These are phyloP conservation scores for Grallaria varia DNA, from an alignment of 2,113 vertebrate species.

Conservation along the genomic window DNA sequence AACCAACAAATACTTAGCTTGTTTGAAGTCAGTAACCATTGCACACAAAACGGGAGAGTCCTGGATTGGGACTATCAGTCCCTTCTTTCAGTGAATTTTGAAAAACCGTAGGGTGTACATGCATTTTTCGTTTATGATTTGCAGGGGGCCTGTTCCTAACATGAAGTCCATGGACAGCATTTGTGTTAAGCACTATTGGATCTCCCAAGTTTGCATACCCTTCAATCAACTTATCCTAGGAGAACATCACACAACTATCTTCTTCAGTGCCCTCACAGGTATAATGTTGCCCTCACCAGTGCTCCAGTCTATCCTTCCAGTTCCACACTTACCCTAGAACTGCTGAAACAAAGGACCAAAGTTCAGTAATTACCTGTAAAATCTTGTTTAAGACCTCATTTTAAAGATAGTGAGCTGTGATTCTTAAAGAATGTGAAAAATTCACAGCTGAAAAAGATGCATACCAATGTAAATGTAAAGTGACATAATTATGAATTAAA, in stretches of 20 bases:
- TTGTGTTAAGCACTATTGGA: background rate
- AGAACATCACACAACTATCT: background rate
- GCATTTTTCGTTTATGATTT: background rate
- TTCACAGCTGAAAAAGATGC: background rate
- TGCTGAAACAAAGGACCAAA: background rate
- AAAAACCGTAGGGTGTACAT: background rate
- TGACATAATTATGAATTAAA: background rate
- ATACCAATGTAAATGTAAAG: background rate
- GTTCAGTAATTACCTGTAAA: background rate
- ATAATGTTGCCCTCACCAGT: accelerated
- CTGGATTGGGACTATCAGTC: background rate
- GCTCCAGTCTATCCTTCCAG: accelerated
- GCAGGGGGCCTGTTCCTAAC: background rate
- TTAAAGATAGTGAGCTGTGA: background rate
- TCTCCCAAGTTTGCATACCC: background rate
- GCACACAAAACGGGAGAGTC: background rate
- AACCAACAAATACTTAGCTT: background rate
- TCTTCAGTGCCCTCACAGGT: background rate
- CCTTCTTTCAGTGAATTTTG: background rate
- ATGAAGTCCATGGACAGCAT: background rate
- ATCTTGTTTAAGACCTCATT: background rate
- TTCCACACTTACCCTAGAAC: background rate
- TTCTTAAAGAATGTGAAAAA: background rate
- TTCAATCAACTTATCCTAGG: background rate
- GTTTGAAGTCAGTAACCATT: background rate